Evolutionary conservation across 2,113 vertebrate genomes (phyloP).

Genomic region (Riparia riparia): DNA sequence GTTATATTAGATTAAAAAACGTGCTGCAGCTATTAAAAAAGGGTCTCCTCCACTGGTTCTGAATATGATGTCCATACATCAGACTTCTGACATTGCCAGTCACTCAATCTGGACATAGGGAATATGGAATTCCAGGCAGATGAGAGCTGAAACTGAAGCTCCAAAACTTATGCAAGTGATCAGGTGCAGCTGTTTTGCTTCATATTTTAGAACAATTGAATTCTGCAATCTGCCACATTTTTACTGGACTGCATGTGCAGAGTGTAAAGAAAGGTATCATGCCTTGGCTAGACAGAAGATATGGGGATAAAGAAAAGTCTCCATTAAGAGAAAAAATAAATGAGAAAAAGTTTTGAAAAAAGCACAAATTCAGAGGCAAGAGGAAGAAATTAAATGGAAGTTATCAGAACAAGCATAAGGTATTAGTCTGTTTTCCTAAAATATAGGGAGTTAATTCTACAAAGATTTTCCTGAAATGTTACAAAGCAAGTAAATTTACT

Average conservation of each 20-base stretch:
- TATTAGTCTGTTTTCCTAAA: constrained; percentile 74
- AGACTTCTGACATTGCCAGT: constrained; percentile 81
- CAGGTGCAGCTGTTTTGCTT: constrained; percentile 88
- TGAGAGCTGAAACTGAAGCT: constrained; percentile 86
- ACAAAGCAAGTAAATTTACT: neutral
- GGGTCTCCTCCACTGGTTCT: constrained; percentile 71
- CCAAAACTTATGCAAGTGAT: constrained; percentile 83
- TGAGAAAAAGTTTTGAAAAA: neutral
- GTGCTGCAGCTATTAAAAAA: constrained; percentile 83
- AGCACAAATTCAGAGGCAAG: neutral
- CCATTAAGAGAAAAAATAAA: constrained; percentile 45
- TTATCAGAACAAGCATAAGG: constrained; percentile 74
- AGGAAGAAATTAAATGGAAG: constrained; percentile 75
- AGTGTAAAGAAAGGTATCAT: neutral
- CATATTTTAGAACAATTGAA: constrained; percentile 84
- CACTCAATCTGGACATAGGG: constrained; percentile 84
- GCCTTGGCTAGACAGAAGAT: constrained; percentile 39
- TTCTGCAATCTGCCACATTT: constrained; percentile 83
- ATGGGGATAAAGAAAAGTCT: neutral
- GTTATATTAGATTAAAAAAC: constrained; percentile 43
- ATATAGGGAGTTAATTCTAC: constrained; percentile 67
- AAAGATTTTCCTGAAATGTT: neutral
- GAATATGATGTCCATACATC: constrained; percentile 85
- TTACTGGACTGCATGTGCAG: constrained; percentile 66
- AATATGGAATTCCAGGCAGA: constrained; percentile 87